These are phyloP conservation scores for Spondyliosoma cantharus DNA, from an alignment of 2,797 vertebrate species.

Conservation along the genomic window DNA sequence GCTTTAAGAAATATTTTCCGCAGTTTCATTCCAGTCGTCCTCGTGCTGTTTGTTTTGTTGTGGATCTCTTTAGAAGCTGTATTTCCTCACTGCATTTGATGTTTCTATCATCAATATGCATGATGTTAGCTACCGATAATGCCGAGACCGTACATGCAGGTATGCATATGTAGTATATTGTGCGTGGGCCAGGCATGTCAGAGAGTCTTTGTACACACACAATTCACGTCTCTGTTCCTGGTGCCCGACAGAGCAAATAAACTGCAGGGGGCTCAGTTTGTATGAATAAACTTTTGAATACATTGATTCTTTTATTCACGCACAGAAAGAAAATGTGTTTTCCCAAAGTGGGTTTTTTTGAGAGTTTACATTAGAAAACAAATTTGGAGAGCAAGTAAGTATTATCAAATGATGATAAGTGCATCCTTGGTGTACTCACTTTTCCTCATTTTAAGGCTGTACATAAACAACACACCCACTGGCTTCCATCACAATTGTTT, in stretches of 20 bases:
- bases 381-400: neutral
- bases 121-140: neutral
- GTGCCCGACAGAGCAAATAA: slow-evolving; percentile 20
- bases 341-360: slow-evolving; percentile 7
- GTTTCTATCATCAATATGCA: slow-evolving; percentile 15
- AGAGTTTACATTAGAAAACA: slow-evolving; percentile 21
- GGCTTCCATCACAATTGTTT: neutral
- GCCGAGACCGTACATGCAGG: neutral
- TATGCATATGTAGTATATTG: slow-evolving; percentile 13
- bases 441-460: neutral
- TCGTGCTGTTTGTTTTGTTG: neutral
- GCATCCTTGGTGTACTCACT: neutral
- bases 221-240: neutral
- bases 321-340: slow-evolving; percentile 5
- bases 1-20: neutral
- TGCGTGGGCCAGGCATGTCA: neutral
- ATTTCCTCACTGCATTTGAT: slow-evolving; percentile 1
- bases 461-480: neutral
- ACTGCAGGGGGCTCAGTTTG: neutral
- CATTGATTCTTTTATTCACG: slow-evolving; percentile 23
- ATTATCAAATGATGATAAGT: slow-evolving; percentile 2
- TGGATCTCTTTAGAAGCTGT: neutral
- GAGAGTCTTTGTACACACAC: neutral
- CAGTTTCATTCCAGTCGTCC: neutral
- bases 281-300: slow-evolving; percentile 19